Conservation (phyloP, 1,140 invertebrate genomes). For the Drosophila pallidifrons region DNA sequence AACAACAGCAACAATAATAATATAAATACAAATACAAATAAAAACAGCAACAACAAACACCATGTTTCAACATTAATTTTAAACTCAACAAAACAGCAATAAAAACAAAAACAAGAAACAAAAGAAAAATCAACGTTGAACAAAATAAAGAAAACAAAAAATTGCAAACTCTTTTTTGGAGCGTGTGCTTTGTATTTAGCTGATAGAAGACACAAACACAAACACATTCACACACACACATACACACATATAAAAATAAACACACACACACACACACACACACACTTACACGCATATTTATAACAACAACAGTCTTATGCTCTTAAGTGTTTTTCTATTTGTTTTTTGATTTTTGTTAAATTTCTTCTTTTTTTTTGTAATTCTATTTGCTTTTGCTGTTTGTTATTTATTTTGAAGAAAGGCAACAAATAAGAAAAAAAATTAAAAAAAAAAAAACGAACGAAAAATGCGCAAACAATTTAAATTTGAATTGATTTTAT, state of each 20-base stretch:
- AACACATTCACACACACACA: conserved; percentile 5
- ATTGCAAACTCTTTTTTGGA: conserved; percentile 31
- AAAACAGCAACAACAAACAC: conserved; percentile 51
- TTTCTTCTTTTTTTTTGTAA: background rate
- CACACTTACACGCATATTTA: conserved; percentile 9
- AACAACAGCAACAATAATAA: conserved; percentile 59
- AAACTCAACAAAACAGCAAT: conserved; percentile 23
- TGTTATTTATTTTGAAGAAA: conserved; percentile 26
- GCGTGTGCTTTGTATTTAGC: conserved; percentile 47
- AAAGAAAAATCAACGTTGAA: conserved; percentile 30
- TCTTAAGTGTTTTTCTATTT: conserved; percentile 13
- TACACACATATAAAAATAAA: conserved; percentile 3
- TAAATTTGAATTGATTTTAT: conserved; percentile 16
- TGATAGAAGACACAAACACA: conserved; percentile 22
- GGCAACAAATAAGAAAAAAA: background rate
- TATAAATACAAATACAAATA: conserved; percentile 49
- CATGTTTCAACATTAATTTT: conserved; percentile 51
- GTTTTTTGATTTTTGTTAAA: background rate
- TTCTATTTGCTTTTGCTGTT: conserved; percentile 25
- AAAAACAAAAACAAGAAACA: conserved; percentile 38
- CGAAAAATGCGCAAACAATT: conserved; percentile 47
- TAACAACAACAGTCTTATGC: conserved; percentile 11
- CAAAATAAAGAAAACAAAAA: conserved; percentile 16
- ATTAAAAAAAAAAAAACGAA: conserved; percentile 1
- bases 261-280: conserved; percentile 3